These are phyloP conservation scores for Syrrhaptes paradoxus DNA, from an alignment of 2,113 vertebrate genomes.

Conservation along the genomic window DNA sequence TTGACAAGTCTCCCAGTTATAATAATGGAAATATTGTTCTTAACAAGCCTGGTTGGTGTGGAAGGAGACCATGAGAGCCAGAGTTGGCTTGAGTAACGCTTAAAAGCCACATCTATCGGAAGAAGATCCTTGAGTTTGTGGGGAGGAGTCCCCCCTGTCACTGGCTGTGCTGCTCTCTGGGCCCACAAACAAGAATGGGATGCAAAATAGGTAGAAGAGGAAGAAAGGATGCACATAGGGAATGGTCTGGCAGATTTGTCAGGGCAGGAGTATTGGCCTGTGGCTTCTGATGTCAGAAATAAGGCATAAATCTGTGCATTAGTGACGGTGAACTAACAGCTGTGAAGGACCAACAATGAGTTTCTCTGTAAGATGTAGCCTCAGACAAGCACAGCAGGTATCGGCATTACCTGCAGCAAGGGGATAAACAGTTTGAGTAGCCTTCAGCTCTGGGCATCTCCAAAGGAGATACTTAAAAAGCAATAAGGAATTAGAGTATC, in stretches of 20 bases:
- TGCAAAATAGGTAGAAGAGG: neutral
- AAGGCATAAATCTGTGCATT: neutral
- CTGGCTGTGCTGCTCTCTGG: neutral
- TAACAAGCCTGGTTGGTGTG: neutral
- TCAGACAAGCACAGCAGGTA: neutral
- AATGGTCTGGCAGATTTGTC: neutral
- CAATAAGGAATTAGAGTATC: neutral
- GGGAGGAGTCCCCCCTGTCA: neutral
- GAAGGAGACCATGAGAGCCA: neutral
- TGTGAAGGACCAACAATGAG: neutral
- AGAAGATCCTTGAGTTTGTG: neutral
- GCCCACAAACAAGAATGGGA: neutral
- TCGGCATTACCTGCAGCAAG: neutral
- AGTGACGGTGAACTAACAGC: neutral
- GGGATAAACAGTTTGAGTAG: neutral
- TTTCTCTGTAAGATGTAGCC: neutral
- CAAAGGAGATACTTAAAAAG: neutral
- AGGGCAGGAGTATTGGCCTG: neutral
- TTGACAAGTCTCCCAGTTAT: neutral
- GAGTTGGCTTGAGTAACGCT: neutral
- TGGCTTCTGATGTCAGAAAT: neutral
- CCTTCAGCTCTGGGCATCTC: neutral
- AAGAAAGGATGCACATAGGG: neutral
- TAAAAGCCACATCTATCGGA: neutral
- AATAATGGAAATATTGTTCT: constrained; percentile 19